Evolutionary conservation across 2,113 vertebrate species (phyloP).

Genomic region (Porphyrio hochstetteri): DNA sequence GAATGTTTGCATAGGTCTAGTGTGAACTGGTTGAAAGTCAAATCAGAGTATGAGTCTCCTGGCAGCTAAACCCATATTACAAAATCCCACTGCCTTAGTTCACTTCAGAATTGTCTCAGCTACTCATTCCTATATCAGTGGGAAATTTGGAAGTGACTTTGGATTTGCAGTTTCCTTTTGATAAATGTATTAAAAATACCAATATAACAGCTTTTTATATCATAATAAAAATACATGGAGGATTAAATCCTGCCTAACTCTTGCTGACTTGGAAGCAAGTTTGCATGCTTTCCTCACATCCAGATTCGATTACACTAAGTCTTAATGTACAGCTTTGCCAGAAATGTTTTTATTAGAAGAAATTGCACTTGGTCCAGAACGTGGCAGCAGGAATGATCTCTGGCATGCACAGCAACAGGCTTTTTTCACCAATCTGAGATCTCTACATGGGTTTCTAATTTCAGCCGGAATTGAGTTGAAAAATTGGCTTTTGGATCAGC

Average conservation of each 20-base stretch:
- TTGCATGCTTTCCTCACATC: conserved; percentile 72
- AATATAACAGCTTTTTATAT: conserved; percentile 68
- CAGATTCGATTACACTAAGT: conserved; percentile 72
- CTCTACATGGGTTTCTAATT: conserved; percentile 63
- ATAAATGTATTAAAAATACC: conserved; percentile 65
- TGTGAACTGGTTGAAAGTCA: conserved; percentile 53
- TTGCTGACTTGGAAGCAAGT: conserved; percentile 73
- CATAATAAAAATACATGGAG: conserved; percentile 73
- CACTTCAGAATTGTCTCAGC: conserved; percentile 28
- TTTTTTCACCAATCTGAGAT: conserved; percentile 56
- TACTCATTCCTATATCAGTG: conserved; percentile 59
- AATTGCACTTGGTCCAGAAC: conserved; percentile 69
- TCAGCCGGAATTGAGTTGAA: conserved; percentile 64
- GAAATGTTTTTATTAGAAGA: conserved; percentile 70
- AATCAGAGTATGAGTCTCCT: conserved; percentile 19
- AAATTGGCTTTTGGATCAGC: conserved; percentile 63
- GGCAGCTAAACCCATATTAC: conserved; percentile 22
- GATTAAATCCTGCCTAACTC: conserved; percentile 70
- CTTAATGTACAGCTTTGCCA: conserved; percentile 58
- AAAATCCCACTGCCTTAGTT: conserved; percentile 37
- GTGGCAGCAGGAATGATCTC: conserved; percentile 68
- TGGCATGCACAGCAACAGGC: conserved; percentile 53
- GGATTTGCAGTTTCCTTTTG: conserved; percentile 41
- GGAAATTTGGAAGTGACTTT: conserved; percentile 55
- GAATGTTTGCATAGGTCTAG: conserved; percentile 36